Base-by-base conservation (phyloP, 2,113 vertebrate genomes). In the Atlantisia rogersi region DNA sequence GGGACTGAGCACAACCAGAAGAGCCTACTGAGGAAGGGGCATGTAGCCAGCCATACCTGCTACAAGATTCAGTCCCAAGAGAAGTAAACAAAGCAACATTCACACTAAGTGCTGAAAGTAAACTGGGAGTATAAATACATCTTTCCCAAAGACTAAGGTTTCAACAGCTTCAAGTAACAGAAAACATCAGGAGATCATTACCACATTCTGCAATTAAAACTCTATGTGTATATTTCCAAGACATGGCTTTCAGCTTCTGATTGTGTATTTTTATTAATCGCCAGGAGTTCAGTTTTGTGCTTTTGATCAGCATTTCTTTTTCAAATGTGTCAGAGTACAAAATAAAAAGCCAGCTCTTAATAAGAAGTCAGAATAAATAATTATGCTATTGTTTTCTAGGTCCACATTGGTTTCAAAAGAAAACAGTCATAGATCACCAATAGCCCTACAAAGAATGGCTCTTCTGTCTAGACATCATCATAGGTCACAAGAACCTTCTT, bases 91-190 rank as follows among this genome's bases (percentile, higher is more conserved):
- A 81, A 76, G 63, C 46, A 62, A 40, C n/a, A 75, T 26, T 42
- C 48, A 58, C 55, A 76, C 1, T 26, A 29, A 86, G 73, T 39
- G 39, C 1, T 28, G n/a, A 89, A 60, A 77, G 90, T 22, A 85
- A 71, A 88, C 0, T 62, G 63, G 88, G 62, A 88, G 46, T 25
- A 46, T 64, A 73, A 91, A 82, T 88, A 86, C 22, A 75, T 63
- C 9, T 31, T 28, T 59, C 63, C 81, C 32, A 29, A 56, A 96
- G 76, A 97, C 90, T 63, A 87, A 96, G 82, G 86, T 24, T 26
- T 9, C 25, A 4, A 78, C 94, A 94, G 40, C 8, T 68, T 32
- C 70, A 17, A 50, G 25, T 15, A 67, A 62, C 26, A 79, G 32
- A 75, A 86, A 97, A 70, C 0, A 94, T 40, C 0, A 94, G 44